Evolutionary conservation across 1,140 invertebrate species (phyloP).

Genomic region (Cotesia glomerata): DNA sequence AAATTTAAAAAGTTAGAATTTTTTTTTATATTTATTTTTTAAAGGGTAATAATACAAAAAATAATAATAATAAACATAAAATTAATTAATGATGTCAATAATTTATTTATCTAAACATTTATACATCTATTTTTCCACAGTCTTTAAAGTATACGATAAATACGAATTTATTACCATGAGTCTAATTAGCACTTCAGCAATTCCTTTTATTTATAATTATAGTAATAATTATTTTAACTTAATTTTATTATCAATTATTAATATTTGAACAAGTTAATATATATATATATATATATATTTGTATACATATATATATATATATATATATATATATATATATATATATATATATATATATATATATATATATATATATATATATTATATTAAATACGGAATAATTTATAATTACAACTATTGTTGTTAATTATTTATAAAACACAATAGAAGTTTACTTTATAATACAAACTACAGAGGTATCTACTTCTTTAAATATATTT

Average conservation of each 20-base stretch:
- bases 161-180: constrained; percentile 49
- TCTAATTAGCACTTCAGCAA: background rate
- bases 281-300: background rate
- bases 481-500: constrained; percentile 30
- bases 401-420: constrained; percentile 4
- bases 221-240: background rate
- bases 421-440: constrained; percentile 22
- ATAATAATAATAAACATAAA: too few relatives aligned
- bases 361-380: background rate
- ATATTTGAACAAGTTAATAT: constrained; percentile 14
- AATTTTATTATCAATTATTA: too few relatives aligned
- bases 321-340: background rate
- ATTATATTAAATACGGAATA: background rate
- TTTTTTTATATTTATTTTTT: too few relatives aligned
- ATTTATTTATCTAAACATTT: constrained; percentile 54
- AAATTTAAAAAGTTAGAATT: too few relatives aligned
- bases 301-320: background rate
- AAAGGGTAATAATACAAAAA: too few relatives aligned
- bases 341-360: background rate
- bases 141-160: constrained; percentile 46
- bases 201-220: background rate
- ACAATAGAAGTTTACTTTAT: constrained; percentile 46
- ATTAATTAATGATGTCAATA: constrained; percentile 32
- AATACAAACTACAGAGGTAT: constrained; percentile 45
- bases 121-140: constrained; percentile 55